Evolutionary conservation across 2,888 invertebrate genomes (phyloP).

Genomic region (Coenonympha glycerion): DNA sequence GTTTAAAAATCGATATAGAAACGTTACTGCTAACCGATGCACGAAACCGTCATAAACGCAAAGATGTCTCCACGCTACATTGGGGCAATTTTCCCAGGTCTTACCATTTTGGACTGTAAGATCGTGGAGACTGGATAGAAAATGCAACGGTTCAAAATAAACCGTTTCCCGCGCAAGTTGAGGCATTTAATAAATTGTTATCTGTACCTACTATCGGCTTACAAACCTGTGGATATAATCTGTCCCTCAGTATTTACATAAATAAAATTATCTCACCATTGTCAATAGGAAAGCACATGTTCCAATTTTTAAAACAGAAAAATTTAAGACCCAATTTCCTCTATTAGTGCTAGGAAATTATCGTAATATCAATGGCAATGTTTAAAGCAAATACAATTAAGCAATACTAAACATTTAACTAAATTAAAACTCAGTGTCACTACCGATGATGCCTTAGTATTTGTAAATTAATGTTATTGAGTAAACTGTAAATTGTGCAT

Average conservation of each 20-base stretch:
- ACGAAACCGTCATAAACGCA: conserved; percentile 33
- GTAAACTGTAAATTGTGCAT: too few relatives aligned
- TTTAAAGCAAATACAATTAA: too few relatives aligned
- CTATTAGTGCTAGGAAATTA: too few relatives aligned
- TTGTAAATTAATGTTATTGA: too few relatives aligned
- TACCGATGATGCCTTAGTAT: too few relatives aligned
- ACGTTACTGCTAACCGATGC: conserved; percentile 31
- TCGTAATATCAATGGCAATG: too few relatives aligned
- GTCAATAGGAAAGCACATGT: background rate
- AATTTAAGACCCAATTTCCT: background rate
- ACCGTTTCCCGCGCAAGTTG: conserved; percentile 14
- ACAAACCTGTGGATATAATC: conserved; percentile 12
- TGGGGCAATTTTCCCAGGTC: background rate
- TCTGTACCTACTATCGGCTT: conserved; percentile 18
- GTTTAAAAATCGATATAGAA: conserved; percentile 22
- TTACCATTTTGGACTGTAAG: conserved; percentile 4
- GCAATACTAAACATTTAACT: too few relatives aligned
- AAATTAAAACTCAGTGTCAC: too few relatives aligned
- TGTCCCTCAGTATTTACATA: conserved; percentile 20
- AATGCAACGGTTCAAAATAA: background rate
- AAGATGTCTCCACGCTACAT: conserved; percentile 35
- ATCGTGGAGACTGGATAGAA: background rate
- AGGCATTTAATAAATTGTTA: conserved; percentile 20
- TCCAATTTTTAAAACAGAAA: background rate
- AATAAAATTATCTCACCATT: conserved; percentile 2